Evolutionary conservation across 2,888 invertebrate genomes (phyloP), one percentile per base, ranked within the genome.

Genomic region (Himalopsyche tibetana): DNA sequence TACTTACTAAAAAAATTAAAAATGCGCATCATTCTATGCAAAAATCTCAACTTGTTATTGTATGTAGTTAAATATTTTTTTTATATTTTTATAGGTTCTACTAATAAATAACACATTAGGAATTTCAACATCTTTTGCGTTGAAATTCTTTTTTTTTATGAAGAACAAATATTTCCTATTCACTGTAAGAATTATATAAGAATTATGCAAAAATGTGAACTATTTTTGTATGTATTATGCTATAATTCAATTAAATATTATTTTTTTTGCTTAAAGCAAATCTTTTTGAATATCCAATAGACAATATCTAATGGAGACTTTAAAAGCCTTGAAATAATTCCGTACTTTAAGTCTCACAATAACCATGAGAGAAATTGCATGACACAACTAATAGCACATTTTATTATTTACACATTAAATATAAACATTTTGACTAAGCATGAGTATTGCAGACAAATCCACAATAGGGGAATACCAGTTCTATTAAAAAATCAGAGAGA

Each of bases 21-120:
- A 40, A 55, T 82, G 82, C 63, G 55, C 42, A 85, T 55, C 82
- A 74, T 82, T 74, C 82, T 82, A 85, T 85, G 55, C 82, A 82
- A 51, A 82, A 85, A 79, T 42, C 63, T 81, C 45, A 45, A 45
- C 81, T 45, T 81, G 28, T 45, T 63, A 63, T 63, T 63, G 63
- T 63, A 63, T 63, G 63, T 63, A 63, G 40, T 69, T 80, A 83
- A 55, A 83, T 55, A 80, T 83, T 45, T 19, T 42, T 85, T 56
- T 85, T 85, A 87, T 80, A 87, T 84, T 87, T 85, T 63, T 51
- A 84, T 87, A 86, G 80, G 56, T 42, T 63, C 87, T 86, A 86
- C 84, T 87, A 84, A 86, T 86, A 86, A 87, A 85, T 87, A 87
- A 86, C 85, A 87, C 85, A 86, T 84, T 82, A 56, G 82, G 82